A percentile compares a stretch with the other conserved stretches of the same genome.
Conservation (phyloP, 2,888 invertebrate species). For the Lacanobia oleracea region DNA sequence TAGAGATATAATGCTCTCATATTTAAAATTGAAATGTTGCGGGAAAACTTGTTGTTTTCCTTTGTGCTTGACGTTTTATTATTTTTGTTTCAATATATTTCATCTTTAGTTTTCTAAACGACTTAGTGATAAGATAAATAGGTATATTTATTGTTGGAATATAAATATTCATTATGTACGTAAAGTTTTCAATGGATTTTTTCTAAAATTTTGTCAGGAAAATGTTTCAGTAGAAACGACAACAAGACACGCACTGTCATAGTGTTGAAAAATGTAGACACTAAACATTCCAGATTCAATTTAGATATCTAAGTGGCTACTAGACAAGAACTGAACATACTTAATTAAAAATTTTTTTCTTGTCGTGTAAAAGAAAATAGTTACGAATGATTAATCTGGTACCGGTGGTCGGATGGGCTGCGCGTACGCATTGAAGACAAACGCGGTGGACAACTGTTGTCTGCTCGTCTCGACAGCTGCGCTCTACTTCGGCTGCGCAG, state of each 20-base stretch:
- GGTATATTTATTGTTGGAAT: conserved; percentile 31
- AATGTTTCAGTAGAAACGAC: background rate
- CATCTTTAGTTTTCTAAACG: conserved; percentile 42
- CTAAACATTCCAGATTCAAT: conserved; percentile 32
- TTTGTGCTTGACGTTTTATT: conserved; percentile 46
- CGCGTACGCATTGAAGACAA: conserved; percentile 81
- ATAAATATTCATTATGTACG: conserved; percentile 21
- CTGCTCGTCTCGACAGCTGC: conserved; percentile 89
- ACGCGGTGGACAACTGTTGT: conserved; percentile 88
- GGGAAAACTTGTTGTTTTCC: conserved; percentile 41
- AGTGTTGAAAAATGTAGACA: conserved; percentile 19
- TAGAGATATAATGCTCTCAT: conserved; percentile 50
- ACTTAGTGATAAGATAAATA: conserved; percentile 42
- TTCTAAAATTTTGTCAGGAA: conserved; percentile 4
- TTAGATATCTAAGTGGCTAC: conserved; percentile 24
- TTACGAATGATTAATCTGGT: conserved; percentile 80
- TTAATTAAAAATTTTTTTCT: conserved; percentile 63
- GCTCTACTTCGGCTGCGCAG: conserved; percentile 76
- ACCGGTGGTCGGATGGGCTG: conserved; percentile 72
- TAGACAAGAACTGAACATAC: conserved; percentile 33
- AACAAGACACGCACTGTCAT: background rate
- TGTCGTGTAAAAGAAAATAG: conserved; percentile 75
- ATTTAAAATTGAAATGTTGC: conserved; percentile 53
- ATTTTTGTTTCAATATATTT: conserved; percentile 35
- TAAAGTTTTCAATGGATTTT: background rate